Conservation (phyloP, 1,140 invertebrate genomes). For the Leptinotarsa lineolata region DNA sequence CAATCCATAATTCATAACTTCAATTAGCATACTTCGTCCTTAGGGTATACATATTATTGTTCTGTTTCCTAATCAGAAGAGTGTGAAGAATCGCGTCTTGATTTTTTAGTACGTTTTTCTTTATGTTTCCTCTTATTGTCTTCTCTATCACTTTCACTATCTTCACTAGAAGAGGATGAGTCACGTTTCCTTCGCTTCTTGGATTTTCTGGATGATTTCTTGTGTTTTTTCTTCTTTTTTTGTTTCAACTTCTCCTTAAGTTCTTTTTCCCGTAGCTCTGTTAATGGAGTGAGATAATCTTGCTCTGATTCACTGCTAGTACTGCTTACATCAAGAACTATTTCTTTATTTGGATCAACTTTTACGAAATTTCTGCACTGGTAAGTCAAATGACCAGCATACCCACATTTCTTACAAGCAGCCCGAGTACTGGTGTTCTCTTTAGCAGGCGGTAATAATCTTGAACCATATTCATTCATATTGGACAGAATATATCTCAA, state of each 20-base stretch:
- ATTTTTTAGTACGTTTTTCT: neutral
- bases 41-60: neutral
- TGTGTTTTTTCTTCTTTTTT: conserved; percentile 59
- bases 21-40: neutral
- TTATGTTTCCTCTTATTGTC: conserved; percentile 11
- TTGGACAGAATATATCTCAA: too few relatives aligned
- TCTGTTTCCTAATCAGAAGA: neutral
- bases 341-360: conserved; percentile 84
- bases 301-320: conserved; percentile 89
- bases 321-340: conserved; percentile 92
- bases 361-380: conserved; percentile 96
- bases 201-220: conserved; percentile 44
- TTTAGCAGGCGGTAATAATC: conserved; percentile 62
- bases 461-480: conserved; percentile 48
- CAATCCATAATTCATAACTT: too few relatives aligned
- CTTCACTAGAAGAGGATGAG: conserved; percentile 14
- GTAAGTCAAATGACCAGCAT: conserved; percentile 93
- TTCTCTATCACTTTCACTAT: conserved; percentile 31
- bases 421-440: conserved; percentile 69
- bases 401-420: conserved; percentile 92
- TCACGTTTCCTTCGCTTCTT: conserved; percentile 32
- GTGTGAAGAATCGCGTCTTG: neutral
- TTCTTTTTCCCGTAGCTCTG: conserved; percentile 77
- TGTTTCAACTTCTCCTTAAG: conserved; percentile 67
- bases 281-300: conserved; percentile 81